Percentiles rank a stretch among this genome's conserved stretches.
Evolutionary conservation across 2,113 vertebrate genomes (phyloP).

Genomic region (Microcebus jonahi): DNA sequence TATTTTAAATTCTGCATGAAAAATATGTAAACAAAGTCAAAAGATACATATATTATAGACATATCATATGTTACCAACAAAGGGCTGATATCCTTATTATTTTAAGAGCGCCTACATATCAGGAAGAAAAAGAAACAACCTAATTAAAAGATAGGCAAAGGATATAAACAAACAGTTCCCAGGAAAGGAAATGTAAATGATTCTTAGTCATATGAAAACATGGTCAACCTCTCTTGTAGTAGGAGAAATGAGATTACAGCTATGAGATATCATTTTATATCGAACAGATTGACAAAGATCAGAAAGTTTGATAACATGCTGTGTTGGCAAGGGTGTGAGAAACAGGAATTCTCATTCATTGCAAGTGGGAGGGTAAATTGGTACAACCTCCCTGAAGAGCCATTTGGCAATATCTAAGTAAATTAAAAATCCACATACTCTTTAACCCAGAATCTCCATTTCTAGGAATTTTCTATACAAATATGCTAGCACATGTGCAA

Average conservation of each 20-base stretch:
- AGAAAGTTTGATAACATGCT: constrained; percentile 76
- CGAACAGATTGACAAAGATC: constrained; percentile 82
- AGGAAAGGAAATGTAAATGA: constrained; percentile 77
- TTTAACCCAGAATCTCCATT: constrained; percentile 67
- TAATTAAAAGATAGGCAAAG: constrained; percentile 76
- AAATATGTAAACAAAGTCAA: constrained; percentile 70
- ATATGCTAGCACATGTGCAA: background rate
- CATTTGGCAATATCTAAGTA: constrained; percentile 72
- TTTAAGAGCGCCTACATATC: constrained; percentile 65
- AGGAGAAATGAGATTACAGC: constrained; percentile 63
- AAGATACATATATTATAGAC: constrained; percentile 48
- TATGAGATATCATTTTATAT: constrained; percentile 71
- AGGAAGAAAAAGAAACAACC: constrained; percentile 22
- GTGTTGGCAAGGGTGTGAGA: constrained; percentile 72
- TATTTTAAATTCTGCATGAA: constrained; percentile 60
- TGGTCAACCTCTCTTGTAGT: constrained; percentile 71
- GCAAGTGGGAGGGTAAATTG: constrained; percentile 68
- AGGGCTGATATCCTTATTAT: constrained; percentile 67
- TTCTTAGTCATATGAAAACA: constrained; percentile 75
- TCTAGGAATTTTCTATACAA: constrained; percentile 70
- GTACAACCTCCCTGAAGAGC: constrained; percentile 64
- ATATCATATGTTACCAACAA: constrained; percentile 60
- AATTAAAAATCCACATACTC: constrained; percentile 69
- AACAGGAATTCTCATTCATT: constrained; percentile 58
- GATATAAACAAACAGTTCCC: constrained; percentile 72